A percentile compares a stretch with the other conserved stretches of the same genome.
Conservation (phyloP, 2,888 invertebrate species). For the Orgyia antiqua region DNA sequence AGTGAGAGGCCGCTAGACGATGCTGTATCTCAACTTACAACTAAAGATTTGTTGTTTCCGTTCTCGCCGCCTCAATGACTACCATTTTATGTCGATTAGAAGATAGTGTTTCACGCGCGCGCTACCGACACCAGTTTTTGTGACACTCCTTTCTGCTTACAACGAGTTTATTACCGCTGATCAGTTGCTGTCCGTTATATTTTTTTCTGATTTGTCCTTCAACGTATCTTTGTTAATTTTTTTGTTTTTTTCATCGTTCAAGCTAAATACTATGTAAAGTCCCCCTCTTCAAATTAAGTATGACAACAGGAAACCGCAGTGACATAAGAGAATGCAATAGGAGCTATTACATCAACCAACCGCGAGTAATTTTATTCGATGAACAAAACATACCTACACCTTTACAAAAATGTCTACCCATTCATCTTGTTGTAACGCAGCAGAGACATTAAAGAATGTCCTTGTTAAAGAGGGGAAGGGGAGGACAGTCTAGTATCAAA, state of each 20-base stretch:
- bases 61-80: constrained; percentile 72
- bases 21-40: constrained; percentile 58
- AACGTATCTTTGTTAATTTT: constrained; percentile 37
- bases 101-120: constrained; percentile 74
- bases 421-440: constrained; percentile 73
- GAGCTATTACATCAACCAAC: constrained; percentile 64
- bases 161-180: constrained; percentile 68
- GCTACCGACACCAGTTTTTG: constrained; percentile 74
- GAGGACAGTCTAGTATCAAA: constrained; percentile 54
- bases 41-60: constrained; percentile 73
- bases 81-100: constrained; percentile 75
- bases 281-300: constrained; percentile 37
- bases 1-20: constrained; percentile 57
- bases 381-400: constrained; percentile 71
- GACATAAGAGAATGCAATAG: constrained; percentile 53
- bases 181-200: constrained; percentile 48
- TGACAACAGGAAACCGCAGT: constrained; percentile 61
- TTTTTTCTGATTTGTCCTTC: constrained; percentile 34
- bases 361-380: constrained; percentile 63
- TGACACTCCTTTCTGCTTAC: constrained; percentile 66
- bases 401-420: constrained; percentile 73
- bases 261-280: constrained; percentile 23
- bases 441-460: constrained; percentile 74
- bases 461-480: constrained; percentile 69
- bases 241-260: constrained; percentile 22